Evolutionary conservation across 2,113 vertebrate species (phyloP).

Genomic region (Condylura cristata): DNA sequence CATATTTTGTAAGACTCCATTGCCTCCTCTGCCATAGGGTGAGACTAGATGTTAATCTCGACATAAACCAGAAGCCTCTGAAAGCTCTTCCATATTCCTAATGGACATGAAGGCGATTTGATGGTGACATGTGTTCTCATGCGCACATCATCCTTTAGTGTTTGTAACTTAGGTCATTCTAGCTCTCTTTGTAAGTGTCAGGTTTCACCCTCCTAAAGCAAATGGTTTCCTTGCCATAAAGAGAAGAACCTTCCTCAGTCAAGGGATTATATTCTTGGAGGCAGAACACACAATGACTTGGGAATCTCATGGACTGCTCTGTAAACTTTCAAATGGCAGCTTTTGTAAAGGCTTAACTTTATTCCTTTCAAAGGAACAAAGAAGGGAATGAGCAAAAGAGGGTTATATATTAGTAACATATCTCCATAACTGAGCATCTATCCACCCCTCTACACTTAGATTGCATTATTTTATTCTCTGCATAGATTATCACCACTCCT

Average conservation of each 20-base stretch:
- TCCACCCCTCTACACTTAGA: background rate
- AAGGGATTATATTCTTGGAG: background rate
- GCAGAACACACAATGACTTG: background rate
- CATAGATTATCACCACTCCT: background rate
- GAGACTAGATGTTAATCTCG: slow-evolving; percentile 32
- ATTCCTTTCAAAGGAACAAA: background rate
- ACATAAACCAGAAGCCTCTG: slow-evolving; percentile 33
- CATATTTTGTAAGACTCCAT: background rate
- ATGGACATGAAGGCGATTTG: background rate
- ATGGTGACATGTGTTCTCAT: background rate
- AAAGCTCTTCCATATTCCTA: background rate
- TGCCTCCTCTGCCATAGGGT: background rate
- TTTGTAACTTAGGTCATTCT: background rate
- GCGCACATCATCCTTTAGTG: background rate
- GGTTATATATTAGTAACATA: background rate
- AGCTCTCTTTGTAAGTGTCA: slow-evolving; percentile 13
- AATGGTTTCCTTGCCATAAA: background rate
- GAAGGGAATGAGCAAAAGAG: background rate
- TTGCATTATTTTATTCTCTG: background rate
- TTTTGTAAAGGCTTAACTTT: background rate
- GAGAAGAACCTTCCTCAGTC: background rate
- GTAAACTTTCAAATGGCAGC: background rate
- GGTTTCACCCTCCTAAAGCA: slow-evolving; percentile 38
- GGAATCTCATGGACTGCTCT: background rate
- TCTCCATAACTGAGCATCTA: background rate